Base-by-base conservation (phyloP, 2,113 vertebrate genomes). In the Pardalotus punctatus region DNA sequence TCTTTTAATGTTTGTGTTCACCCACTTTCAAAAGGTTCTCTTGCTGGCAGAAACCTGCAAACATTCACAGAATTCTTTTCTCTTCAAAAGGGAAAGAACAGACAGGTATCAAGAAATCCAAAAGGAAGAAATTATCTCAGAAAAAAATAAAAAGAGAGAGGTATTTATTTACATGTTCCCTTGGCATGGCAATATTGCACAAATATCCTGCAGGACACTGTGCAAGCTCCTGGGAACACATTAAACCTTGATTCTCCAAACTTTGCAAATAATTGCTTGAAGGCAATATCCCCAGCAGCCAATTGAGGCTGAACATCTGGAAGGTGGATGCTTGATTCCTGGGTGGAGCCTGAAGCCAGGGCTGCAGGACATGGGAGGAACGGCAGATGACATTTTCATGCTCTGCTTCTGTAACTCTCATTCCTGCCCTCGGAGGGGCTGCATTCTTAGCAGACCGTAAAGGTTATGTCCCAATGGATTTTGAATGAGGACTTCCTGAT, bases 351-450 rank as follows among this genome's bases (percentile, higher is more conserved):
- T 64, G 38, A 14, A 70, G 81, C 36, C 43, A 45, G 27, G 62
- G 40, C 70, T 90, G 31, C 71, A 71, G 67, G 88, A 83, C 1
- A 1, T 11, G 67, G 28, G 9, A 57, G 51, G 64, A 81, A 72
- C 14, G 40, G 74, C 86, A 96, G 88, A 83, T 86, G 67, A 93
- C 25, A 65, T 93, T 81, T 87, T 88, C 62, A 89, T 51, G 38
- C 70, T 73, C 83, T 92, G 83, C 33, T 38, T 61, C 90, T 45
- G 23, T 28, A 38, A 31, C 6, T 5, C 28, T 85, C 65, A 27
- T 60, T 54, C 57, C 70, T 64, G 62, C 54, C 43, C 43, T 80
- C 5, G 4, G 42, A 66, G 81, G 67, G 31, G 48, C 31, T 83
- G 53, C 27, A 2, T 4, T 22, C 40, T 33, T 18, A 84, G 73